Percentiles rank a stretch among this genome's conserved stretches.
These are phyloP conservation scores for Tamandua tetradactyla DNA, from an alignment of 2,797 vertebrate genomes.

Conservation along the genomic window DNA sequence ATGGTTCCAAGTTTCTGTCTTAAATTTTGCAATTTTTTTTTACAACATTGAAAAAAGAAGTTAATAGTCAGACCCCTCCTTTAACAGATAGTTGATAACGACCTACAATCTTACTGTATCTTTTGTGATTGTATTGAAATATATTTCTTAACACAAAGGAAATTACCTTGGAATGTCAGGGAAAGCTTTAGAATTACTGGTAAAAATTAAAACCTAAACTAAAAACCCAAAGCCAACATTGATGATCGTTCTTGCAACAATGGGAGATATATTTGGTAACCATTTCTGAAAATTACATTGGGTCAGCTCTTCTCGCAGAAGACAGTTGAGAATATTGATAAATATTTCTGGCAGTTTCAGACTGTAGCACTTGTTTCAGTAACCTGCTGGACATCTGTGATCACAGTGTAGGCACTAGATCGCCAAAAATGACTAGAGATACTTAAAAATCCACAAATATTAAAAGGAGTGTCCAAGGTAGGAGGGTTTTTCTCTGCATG, in stretches of 20 bases:
- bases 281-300: constrained; percentile 55
- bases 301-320: constrained; percentile 31
- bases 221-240: constrained; percentile 23
- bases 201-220: constrained; percentile 61
- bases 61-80: constrained; percentile 43
- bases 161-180: constrained; percentile 56
- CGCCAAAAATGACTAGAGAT: neutral
- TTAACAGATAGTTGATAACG: constrained; percentile 54
- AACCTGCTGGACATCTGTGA: neutral
- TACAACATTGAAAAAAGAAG: constrained; percentile 56
- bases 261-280: constrained; percentile 27
- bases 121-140: constrained; percentile 50
- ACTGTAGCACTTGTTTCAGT: neutral
- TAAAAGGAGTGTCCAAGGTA: neutral
- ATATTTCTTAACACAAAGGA: constrained; percentile 40
- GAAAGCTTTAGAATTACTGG: constrained; percentile 34
- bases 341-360: neutral
- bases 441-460: neutral
- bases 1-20: constrained; percentile 71
- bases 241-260: constrained; percentile 20
- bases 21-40: constrained; percentile 23
- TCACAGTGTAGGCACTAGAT: neutral
- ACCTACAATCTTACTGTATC: constrained; percentile 19
- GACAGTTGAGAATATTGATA: neutral
- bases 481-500: neutral